A percentile compares a stretch with the other conserved stretches of the same genome.
Conservation (phyloP, 2,797 vertebrate species). For the Dendrocincla fuliginosa region DNA sequence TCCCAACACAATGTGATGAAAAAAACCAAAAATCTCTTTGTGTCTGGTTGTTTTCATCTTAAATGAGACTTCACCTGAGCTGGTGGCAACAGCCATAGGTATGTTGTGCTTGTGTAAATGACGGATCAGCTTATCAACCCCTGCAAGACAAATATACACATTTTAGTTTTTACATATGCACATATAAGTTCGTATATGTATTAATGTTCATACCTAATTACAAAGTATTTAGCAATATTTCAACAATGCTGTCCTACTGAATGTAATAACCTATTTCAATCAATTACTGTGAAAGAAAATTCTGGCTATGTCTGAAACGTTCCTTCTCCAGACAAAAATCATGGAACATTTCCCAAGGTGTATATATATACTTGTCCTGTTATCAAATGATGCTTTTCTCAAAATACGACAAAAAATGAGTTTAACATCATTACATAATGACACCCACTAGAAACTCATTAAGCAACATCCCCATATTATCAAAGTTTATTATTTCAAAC, state of each 20-base stretch:
- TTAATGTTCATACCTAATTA: background rate
- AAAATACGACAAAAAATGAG: background rate
- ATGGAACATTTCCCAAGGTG: background rate
- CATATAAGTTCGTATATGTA: background rate
- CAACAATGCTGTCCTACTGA: background rate
- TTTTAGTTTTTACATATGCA: background rate
- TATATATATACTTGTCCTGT: background rate
- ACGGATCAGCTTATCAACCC: constrained; percentile 82
- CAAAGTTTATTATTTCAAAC: background rate
- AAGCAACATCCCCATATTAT: background rate
- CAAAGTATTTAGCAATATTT: background rate
- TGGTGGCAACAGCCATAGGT: constrained; percentile 88
- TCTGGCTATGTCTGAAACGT: background rate
- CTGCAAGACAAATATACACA: constrained; percentile 61
- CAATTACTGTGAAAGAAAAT: background rate
- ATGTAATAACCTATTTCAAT: background rate
- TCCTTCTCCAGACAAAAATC: background rate
- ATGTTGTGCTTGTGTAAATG: constrained; percentile 83
- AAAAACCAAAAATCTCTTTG: constrained; percentile 83
- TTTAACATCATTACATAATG: background rate
- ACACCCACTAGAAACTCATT: background rate
- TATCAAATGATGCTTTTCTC: background rate
- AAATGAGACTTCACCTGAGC: constrained; percentile 80
- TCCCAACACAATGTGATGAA: constrained; percentile 86
- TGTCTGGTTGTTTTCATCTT: constrained; percentile 83